phyloP scores from a whole-genome alignment of 2,113 vertebrate genomes.

The Aspiorhynchus laticeps region DNA sequence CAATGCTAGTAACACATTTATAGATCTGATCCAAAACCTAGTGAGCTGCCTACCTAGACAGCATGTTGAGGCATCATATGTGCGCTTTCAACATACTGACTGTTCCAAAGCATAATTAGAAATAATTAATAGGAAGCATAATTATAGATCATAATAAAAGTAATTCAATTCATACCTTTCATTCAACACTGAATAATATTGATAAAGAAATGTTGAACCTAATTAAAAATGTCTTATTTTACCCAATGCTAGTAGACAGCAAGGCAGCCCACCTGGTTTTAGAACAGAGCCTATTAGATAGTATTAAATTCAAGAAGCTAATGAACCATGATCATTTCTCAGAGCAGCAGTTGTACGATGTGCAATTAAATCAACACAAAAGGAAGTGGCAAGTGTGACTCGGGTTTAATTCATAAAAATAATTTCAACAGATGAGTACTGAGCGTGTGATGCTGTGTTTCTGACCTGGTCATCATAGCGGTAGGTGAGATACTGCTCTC shows the following conservation, averaged over 20 bases:
- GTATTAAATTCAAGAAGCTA: conserved; percentile 17
- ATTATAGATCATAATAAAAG: neutral
- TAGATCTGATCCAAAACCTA: neutral
- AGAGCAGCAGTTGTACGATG: neutral
- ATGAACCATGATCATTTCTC: neutral
- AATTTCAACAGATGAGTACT: conserved; percentile 13
- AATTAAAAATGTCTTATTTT: no score
- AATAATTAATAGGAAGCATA: neutral
- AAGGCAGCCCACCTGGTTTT: neutral
- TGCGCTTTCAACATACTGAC: neutral
- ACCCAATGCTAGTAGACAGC: no score
- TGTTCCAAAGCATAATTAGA: neutral
- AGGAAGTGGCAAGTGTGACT: neutral
- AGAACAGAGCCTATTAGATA: neutral
- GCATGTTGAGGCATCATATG: neutral
- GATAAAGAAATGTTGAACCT: neutral
- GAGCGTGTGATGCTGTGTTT: conserved; percentile 1
- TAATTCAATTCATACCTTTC: neutral
- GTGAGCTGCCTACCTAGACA: neutral
- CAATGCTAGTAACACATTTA: neutral
- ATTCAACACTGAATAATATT: neutral
- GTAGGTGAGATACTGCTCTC: conserved; percentile 89
- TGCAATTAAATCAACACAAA: neutral
- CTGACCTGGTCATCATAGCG: conserved; percentile 90
- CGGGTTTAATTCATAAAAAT: neutral